Percentiles rank a stretch among this genome's conserved stretches.
These are phyloP conservation scores for Poecilus cupreus DNA, from an alignment of 2,888 invertebrate genomes.

Conservation along the genomic window DNA sequence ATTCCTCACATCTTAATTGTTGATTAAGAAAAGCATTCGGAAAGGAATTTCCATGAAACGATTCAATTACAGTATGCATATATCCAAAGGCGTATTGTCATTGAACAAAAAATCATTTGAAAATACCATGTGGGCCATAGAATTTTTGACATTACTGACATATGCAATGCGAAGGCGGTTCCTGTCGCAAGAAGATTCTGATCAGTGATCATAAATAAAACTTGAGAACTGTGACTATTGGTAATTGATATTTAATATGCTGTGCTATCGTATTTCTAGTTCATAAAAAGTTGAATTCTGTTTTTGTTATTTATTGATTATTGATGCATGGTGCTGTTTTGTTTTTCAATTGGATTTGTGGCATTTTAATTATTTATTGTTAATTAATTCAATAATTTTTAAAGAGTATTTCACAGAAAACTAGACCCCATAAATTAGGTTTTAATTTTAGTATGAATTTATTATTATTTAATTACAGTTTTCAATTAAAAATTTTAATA, in stretches of 20 bases:
- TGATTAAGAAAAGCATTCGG: background rate
- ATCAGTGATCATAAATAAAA: background rate
- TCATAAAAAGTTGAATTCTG: background rate
- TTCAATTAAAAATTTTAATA: background rate
- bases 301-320: background rate
- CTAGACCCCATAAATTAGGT: background rate
- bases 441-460: background rate
- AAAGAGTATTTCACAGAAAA: background rate
- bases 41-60: background rate
- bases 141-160: background rate
- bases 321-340: background rate
- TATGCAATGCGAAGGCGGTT: background rate
- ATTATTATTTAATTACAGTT: background rate
- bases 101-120: background rate
- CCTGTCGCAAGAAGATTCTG: background rate
- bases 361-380: background rate
- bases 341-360: background rate
- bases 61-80: background rate
- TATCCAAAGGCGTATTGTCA: background rate
- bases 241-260: constrained; percentile 1
- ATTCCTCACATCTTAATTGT: background rate
- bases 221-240: background rate
- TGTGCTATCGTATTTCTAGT: background rate
- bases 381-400: background rate
- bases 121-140: background rate